Base-by-base conservation (phyloP, 1,140 invertebrate genomes). In the Neoseiulus cucumeris region DNA sequence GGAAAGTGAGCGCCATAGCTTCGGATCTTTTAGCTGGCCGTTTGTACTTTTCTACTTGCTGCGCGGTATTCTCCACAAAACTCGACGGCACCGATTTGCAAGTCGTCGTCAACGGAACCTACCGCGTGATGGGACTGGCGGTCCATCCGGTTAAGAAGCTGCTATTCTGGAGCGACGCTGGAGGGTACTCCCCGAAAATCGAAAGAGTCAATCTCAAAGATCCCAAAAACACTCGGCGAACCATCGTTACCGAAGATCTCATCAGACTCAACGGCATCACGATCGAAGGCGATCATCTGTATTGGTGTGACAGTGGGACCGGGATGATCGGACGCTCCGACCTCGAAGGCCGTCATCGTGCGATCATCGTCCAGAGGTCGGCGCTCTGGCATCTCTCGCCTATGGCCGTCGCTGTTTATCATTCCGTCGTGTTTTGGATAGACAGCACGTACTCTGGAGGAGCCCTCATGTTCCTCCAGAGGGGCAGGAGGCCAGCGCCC, bases 361-460 rank as follows among this genome's bases (percentile, higher is more conserved):
- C 51, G 25, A 59, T 59, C 51, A 33, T 59, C 51, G 51, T 59
- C 14, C 51, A 59, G 33, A 59, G 51, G 51, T 59, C 51, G 51
- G 51, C 25, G 25, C 25, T 29, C 51, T 59, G 51, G 51, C 51
- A 59, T 59, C 51, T 59, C 51, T 59, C 51, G 51, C 51, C 51
- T 25, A 33, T 59, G 51, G 51, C 51, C 25, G 51, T 59, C 14
- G 51, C 51, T 59, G 51, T 59, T 59, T 59, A 59, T 59, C 51
- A 59, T 25, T 59, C 51, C 25, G 51, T 59, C 12, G 51, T 59
- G 51, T 59, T 59, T 25, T 59, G 51, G 51, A 59, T 59, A 59
- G 51, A 59, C 51, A 59, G 51, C 51, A 59, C 51, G 22, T 59
- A 59, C 51, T 59, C 51, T 59, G 51, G 51, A 59, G 51, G 51